Evolutionary conservation across 2,888 invertebrate species (phyloP).

Genomic region (Mesorhabditis belari): DNA sequence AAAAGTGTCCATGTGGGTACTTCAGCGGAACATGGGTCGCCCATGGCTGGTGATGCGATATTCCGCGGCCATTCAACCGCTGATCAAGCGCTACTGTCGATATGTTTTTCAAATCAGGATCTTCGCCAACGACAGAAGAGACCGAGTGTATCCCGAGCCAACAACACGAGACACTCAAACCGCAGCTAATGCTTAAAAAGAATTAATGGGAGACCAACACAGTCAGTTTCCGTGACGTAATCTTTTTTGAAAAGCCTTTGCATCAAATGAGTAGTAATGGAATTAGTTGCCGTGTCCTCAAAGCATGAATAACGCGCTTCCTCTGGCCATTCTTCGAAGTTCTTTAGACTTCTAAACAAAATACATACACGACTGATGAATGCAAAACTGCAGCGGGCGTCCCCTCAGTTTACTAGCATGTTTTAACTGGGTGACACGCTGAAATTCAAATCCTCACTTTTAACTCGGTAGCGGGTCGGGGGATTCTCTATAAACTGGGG

Average conservation of each 20-base stretch:
- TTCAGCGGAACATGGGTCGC: constrained; percentile 4
- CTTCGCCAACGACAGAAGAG: constrained; percentile 4
- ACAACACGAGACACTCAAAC: constrained; percentile 32
- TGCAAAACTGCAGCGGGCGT: too few relatives aligned
- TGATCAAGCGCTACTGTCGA: constrained; percentile 25
- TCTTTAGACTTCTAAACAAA: too few relatives aligned
- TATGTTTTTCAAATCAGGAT: constrained; percentile 6
- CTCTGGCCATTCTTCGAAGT: background rate
- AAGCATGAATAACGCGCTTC: background rate
- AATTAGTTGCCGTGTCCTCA: background rate
- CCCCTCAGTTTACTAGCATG: too few relatives aligned
- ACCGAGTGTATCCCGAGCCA: constrained; percentile 17
- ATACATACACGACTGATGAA: too few relatives aligned
- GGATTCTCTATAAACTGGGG: too few relatives aligned
- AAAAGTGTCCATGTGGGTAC: constrained; percentile 21
- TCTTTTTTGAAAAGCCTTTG: background rate
- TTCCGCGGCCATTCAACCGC: constrained; percentile 18
- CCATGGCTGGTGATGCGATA: background rate
- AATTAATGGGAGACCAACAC: background rate
- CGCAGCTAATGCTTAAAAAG: background rate
- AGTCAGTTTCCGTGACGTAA: background rate
- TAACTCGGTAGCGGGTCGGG: too few relatives aligned
- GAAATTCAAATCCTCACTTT: too few relatives aligned
- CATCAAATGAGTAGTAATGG: background rate
- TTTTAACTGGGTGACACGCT: too few relatives aligned